Conservation (phyloP, 2,888 invertebrate genomes). For the Drosophila niveifrons region DNA sequence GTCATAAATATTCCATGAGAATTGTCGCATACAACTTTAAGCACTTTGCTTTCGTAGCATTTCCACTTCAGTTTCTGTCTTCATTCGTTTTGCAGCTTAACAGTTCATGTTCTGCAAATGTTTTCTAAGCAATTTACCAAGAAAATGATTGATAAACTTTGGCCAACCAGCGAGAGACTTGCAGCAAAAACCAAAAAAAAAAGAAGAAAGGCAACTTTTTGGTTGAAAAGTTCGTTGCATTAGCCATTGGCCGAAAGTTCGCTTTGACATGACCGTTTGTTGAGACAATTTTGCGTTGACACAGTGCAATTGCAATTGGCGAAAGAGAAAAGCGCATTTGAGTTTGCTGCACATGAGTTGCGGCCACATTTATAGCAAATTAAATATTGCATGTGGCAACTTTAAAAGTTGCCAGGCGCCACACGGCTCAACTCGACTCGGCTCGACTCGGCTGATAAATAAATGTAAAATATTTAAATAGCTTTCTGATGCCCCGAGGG, state of each 20-base stretch:
- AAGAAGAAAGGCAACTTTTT: slow-evolving; percentile 42
- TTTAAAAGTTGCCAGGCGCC: slow-evolving; percentile 58
- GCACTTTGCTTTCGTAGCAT: neutral
- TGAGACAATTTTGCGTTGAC: slow-evolving; percentile 77
- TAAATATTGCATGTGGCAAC: slow-evolving; percentile 62
- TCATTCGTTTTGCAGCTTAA: slow-evolving; percentile 26
- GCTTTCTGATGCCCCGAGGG: slow-evolving; percentile 50
- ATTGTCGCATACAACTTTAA: slow-evolving; percentile 3
- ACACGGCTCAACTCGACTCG: slow-evolving; percentile 21
- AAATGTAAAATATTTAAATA: slow-evolving; percentile 76
- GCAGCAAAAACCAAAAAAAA: neutral
- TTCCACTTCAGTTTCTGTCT: neutral
- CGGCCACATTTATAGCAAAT: slow-evolving; percentile 35
- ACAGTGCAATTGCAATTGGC: slow-evolving; percentile 66
- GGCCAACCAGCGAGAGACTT: slow-evolving; percentile 27
- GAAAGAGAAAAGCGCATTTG: slow-evolving; percentile 15
- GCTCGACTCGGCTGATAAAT: slow-evolving; percentile 51
- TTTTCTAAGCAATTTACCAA: slow-evolving; percentile 84
- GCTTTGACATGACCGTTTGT: slow-evolving; percentile 39
- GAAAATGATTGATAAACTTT: slow-evolving; percentile 84
- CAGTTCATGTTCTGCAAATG: slow-evolving; percentile 65
- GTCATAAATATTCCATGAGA: slow-evolving; percentile 33
- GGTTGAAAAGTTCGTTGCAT: slow-evolving; percentile 49
- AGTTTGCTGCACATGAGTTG: slow-evolving; percentile 9
- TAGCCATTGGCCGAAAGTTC: slow-evolving; percentile 57